Evolutionary conservation across 2,113 vertebrate genomes (phyloP).

Genomic region (Dromas ardeola): DNA sequence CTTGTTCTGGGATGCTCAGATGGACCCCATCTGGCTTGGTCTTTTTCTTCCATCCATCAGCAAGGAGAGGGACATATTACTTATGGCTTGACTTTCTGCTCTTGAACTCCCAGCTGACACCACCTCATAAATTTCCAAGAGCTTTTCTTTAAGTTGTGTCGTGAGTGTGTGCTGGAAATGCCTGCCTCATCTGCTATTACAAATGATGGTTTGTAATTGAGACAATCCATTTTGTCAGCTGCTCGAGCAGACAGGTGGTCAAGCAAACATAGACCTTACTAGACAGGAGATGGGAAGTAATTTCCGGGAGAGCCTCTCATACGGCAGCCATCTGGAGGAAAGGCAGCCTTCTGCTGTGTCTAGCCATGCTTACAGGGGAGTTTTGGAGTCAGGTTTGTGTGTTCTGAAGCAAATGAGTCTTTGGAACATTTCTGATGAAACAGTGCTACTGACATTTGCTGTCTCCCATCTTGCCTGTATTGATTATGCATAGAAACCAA

Average conservation of each 20-base stretch:
- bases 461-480: neutral
- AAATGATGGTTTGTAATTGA: neutral
- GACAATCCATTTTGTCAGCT: neutral
- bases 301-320: neutral
- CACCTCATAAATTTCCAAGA: neutral
- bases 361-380: neutral
- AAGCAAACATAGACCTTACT: neutral
- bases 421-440: neutral
- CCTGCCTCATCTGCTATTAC: neutral
- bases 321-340: neutral
- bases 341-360: neutral
- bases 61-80: neutral
- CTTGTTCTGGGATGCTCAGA: neutral
- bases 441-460: neutral
- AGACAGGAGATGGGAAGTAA: neutral
- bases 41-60: neutral
- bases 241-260: neutral
- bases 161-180: neutral
- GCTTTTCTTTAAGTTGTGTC: neutral
- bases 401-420: neutral
- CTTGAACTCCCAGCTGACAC: neutral
- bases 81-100: neutral
- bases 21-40: neutral
- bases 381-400: neutral
- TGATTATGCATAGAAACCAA: neutral